Evolutionary conservation across 2,113 vertebrate genomes (phyloP), one percentile per base, ranked within the genome.

Genomic region (Urocynchramus pylzowi): DNA sequence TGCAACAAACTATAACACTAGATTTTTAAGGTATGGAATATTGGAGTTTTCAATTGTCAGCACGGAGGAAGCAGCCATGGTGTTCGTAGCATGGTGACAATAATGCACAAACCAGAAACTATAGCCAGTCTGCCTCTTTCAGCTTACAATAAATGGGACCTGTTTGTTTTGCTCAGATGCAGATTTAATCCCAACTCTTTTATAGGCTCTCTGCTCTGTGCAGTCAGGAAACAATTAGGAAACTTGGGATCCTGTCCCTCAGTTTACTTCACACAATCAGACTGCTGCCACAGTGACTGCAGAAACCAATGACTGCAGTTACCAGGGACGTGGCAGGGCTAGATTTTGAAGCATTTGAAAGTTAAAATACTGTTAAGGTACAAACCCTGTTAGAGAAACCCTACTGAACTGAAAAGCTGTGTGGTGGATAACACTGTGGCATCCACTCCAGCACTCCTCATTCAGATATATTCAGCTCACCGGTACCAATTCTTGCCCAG

Each of bases 11-110:
- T 95, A 97, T 96, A 97, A 97, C 89, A 8, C 74, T 56, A 63
- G 94, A 95, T 95, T 97, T 97, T 96, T 95, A 93, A 96, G 93
- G 95, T 97, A 97, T 97, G 96, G 95, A 97, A 97, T 97, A 97
- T 95, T 85, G 89, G 89, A 84, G 87, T 92, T 91, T 89, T 69
- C 80, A 91, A 93, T 95, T 97, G 93, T 95, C 93, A 93, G 75
- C 0, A 7, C 2, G 6, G 68, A 94, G 81, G 90, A 92, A 95
- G 95, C 88, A 96, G 85, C 95, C 96, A 94, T 96, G 95, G 93
- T 95, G 83, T 87, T 87, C 9, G 37, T 68, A 93, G 77, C 53
- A 26, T 2, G 26, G 84, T n/a, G 80, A 90, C 90, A 97, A 92
- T 95, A 92, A 97, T 89, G 85, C 9, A 16, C 83, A 94, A 89